Evolutionary conservation across 2,113 vertebrate species (phyloP).

Genomic region (Rhadina sibilatrix): DNA sequence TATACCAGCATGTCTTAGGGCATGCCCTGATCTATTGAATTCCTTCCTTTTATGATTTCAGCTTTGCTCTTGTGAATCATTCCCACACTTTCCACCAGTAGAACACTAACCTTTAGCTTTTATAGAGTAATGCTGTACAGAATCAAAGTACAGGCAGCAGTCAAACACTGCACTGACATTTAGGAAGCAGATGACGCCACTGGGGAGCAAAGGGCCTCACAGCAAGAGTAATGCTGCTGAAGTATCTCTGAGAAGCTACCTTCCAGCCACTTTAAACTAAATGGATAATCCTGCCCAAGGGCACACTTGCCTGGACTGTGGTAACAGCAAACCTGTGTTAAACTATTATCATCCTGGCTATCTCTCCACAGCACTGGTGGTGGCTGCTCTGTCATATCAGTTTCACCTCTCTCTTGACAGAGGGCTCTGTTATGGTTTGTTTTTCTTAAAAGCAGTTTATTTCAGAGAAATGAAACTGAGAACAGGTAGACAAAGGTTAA

Average conservation of each 20-base stretch:
- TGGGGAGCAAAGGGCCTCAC: neutral
- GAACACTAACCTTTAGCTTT: slow-evolving; percentile 68
- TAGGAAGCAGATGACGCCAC: slow-evolving; percentile 14
- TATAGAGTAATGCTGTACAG: slow-evolving; percentile 28
- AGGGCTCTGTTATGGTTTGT: rapidly evolving
- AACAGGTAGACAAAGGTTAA: neutral
- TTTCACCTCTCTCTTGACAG: neutral
- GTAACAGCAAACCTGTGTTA: neutral
- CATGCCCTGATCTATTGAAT: neutral
- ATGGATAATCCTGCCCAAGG: neutral
- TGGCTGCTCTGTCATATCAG: neutral
- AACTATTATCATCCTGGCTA: neutral
- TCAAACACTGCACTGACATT: slow-evolving; percentile 62
- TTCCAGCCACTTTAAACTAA: slow-evolving; percentile 17
- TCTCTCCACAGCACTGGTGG: neutral
- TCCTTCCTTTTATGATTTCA: slow-evolving; percentile 55
- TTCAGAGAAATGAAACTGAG: neutral
- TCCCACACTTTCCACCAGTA: neutral
- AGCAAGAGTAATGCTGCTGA: neutral
- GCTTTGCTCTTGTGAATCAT: slow-evolving; percentile 40
- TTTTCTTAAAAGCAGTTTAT: neutral
- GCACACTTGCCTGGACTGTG: neutral
- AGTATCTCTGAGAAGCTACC: neutral
- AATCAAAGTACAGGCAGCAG: slow-evolving; percentile 50
- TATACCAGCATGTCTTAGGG: neutral